Evolutionary conservation across 2,888 invertebrate genomes (phyloP).

Genomic region (Euzophera pinguis): DNA sequence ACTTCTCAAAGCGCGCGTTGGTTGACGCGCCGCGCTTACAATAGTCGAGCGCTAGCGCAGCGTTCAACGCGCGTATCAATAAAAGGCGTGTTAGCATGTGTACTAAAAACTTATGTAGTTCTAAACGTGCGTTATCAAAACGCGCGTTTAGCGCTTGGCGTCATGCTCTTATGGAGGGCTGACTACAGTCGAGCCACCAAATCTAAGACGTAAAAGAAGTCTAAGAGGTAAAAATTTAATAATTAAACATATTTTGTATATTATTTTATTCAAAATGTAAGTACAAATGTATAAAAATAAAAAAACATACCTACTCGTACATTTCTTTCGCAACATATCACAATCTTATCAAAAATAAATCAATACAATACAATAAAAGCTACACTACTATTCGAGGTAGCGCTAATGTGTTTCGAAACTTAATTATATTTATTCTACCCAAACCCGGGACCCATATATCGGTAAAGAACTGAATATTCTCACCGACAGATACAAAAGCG

Average conservation of each 20-base stretch:
- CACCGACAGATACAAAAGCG: slow-evolving; percentile 46
- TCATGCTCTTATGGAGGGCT: too few species aligned
- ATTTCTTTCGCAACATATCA: slow-evolving; percentile 15
- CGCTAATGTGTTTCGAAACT: slow-evolving; percentile 45
- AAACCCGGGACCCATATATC: slow-evolving; percentile 14
- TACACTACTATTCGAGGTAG: slow-evolving; percentile 53
- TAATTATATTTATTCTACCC: slow-evolving; percentile 8
- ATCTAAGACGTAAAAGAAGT: too few species aligned
- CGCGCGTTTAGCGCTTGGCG: too few species aligned
- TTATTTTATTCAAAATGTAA: slow-evolving; percentile 10
- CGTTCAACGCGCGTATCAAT: too few species aligned
- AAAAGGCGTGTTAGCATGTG: too few species aligned
- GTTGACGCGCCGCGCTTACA: too few species aligned
- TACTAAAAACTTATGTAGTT: too few species aligned
- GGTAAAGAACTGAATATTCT: background rate
- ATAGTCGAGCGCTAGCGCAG: too few species aligned
- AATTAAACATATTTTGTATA: background rate
- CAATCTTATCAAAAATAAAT: slow-evolving; percentile 12
- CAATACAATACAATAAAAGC: slow-evolving; percentile 21
- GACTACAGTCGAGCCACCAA: too few species aligned
- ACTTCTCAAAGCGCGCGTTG: too few species aligned
- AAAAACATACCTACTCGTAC: slow-evolving; percentile 12
- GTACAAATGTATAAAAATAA: slow-evolving; percentile 16
- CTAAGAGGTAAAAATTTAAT: too few species aligned
- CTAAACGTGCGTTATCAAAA: too few species aligned